Evolutionary conservation across 2,113 vertebrate genomes (phyloP).

Genomic region (Actinemys pallida): DNA sequence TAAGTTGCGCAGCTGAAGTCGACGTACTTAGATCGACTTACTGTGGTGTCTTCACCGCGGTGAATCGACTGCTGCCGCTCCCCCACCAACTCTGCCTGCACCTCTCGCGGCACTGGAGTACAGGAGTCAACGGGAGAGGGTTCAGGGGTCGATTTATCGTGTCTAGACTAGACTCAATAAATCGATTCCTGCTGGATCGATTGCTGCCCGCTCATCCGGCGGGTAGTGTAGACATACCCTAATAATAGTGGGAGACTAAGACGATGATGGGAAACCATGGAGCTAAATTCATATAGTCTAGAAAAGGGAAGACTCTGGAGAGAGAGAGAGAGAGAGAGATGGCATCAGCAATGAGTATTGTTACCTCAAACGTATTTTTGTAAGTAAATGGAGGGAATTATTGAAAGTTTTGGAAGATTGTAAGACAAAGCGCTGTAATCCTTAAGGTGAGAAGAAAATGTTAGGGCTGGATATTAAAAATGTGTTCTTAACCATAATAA

Average conservation of each 20-base stretch:
- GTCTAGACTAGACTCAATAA: too few species aligned
- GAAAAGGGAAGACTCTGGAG: not conserved
- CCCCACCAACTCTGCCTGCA: too few species aligned
- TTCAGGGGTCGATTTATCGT: too few species aligned
- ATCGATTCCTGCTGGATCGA: too few species aligned
- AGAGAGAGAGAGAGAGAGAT: not conserved
- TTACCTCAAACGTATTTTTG: not conserved
- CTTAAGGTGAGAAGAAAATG: not conserved
- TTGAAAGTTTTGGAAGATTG: conserved; percentile 13
- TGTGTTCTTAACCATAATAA: not conserved
- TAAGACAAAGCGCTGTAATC: not conserved
- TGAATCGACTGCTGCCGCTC: too few species aligned
- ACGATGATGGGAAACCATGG: not conserved
- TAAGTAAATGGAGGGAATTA: not conserved
- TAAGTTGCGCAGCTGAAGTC: too few species aligned
- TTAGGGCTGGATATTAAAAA: not conserved
- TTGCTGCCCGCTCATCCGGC: too few species aligned
- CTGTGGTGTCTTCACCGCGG: too few species aligned
- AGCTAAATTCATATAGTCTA: not conserved
- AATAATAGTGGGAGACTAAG: conserved; percentile 18
- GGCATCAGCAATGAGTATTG: not conserved
- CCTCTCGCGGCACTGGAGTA: too few species aligned
- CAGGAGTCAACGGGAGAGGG: too few species aligned
- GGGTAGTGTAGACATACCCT: too few species aligned
- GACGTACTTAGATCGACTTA: too few species aligned